phyloP scores from a whole-genome alignment of 2,113 vertebrate genomes.

The Xenopus laevis region DNA sequence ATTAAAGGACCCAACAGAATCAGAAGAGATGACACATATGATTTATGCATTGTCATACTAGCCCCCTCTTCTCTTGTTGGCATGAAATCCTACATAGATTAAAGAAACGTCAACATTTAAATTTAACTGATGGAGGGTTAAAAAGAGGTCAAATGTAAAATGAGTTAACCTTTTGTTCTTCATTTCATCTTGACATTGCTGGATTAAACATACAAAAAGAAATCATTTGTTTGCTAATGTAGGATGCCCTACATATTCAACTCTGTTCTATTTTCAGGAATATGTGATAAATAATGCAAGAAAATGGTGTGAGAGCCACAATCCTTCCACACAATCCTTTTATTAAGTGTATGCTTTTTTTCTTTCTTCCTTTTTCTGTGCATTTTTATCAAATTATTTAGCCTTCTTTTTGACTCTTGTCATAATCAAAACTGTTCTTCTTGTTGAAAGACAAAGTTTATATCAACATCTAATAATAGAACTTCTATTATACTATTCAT shows the following conservation, averaged over 20 bases:
- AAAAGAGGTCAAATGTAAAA: slow-evolving; percentile 37
- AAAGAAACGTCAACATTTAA: slow-evolving; percentile 4
- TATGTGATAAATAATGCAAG: slow-evolving; percentile 41
- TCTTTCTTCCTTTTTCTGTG: too few species aligned
- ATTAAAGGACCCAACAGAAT: slow-evolving; percentile 6
- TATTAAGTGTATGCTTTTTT: slow-evolving; percentile 1
- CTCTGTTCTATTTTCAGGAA: slow-evolving; percentile 37
- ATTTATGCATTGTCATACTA: slow-evolving; percentile 8
- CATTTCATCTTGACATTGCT: slow-evolving; percentile 3
- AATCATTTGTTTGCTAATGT: slow-evolving; percentile 41
- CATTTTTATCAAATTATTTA: too few species aligned
- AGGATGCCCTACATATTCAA: slow-evolving; percentile 40
- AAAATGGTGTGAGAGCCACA: slow-evolving; percentile 25
- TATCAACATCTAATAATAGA: too few species aligned
- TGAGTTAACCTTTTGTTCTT: slow-evolving; percentile 34
- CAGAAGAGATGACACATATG: slow-evolving; percentile 13
- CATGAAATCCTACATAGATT: slow-evolving; percentile 22
- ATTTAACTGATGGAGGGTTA: slow-evolving; percentile 27
- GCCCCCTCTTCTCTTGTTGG: background rate
- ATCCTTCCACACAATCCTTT: slow-evolving; percentile 8
- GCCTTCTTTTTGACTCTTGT: too few species aligned
- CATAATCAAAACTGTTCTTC: too few species aligned
- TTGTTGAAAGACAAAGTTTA: too few species aligned
- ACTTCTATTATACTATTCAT: too few species aligned
- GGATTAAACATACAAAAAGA: slow-evolving; percentile 36